Base-by-base conservation (phyloP, 2,113 vertebrate species). In the Neotragus moschatus region DNA sequence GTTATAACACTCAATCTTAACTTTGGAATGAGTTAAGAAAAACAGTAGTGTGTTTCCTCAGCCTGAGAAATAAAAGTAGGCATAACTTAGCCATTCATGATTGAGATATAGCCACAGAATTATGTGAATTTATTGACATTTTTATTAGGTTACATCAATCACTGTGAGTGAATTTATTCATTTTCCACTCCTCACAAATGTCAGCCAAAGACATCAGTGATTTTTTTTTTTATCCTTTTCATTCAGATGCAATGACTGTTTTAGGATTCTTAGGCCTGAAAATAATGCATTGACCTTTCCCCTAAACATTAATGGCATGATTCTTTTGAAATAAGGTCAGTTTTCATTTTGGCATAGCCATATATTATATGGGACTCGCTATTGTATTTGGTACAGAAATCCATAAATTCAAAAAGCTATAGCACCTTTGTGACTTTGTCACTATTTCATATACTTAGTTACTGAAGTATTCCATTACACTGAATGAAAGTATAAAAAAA, bases 261-360 rank as follows among this genome's bases (percentile, higher is more conserved):
- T 88, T 70, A 96, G 36, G 39, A 80, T 91, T 96, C 81, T 97
- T 85, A 98, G 45, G 25, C 45, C 63, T 94, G 10, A 92, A 63
- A 86, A 47, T 95, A 98, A 94, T 90, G 25, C 96, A 97, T 88
- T 49, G 93, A 85, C 88, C 75, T 39, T 92, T 98, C 79, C 16
- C 21, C 47, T 91, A 90, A 60, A 53, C 55, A 43, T 94, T 97
- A 96, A 95, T 70, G 84, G 85, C 63, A 90, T 96, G 79, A 75
- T 94, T 89, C 82, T 88, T 43, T 91, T 93, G 93, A 97, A 96
- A 92, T 70, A 86, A 81, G 9, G 84, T 97, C 91, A 93, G 93
- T 95, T 97, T 97, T 98, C 43, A 79, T 87, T 98, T 97, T 90
- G 93, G 73, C 91, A 94, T 89, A 56, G 15, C 92, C 88, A 84